Evolutionary conservation across 2,113 vertebrate genomes (phyloP).

Genomic region (Rhea americana): DNA sequence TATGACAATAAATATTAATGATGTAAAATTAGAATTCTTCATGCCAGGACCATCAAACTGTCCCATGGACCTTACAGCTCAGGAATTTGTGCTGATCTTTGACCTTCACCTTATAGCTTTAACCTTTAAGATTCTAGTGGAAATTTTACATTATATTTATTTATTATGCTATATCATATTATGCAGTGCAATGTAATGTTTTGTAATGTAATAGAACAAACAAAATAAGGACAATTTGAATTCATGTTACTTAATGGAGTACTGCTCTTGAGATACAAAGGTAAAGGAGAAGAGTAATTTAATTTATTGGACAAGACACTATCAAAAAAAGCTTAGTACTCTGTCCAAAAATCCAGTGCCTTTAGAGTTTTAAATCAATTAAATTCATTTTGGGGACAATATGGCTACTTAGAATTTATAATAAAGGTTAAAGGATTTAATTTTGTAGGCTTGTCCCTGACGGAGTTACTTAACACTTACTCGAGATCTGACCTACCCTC

Average conservation of each 20-base stretch:
- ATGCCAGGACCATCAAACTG: neutral
- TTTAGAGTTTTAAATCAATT: neutral
- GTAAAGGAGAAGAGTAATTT: neutral
- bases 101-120: neutral
- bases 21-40: slow-evolving; percentile 48
- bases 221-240: neutral
- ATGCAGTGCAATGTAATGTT: neutral
- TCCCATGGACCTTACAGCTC: neutral
- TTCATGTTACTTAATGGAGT: neutral
- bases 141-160: neutral
- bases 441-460: neutral
- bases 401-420: neutral
- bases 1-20: slow-evolving; percentile 52
- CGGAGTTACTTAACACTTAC: neutral
- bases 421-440: neutral
- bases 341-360: neutral
- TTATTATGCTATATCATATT: neutral
- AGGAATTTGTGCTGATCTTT: neutral
- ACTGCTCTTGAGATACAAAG: neutral
- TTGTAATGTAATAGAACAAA: neutral
- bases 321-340: neutral
- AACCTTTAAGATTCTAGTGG: neutral
- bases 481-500: neutral
- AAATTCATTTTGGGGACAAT: neutral
- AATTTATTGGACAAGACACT: neutral